phyloP scores from a whole-genome alignment of 2,888 invertebrate species.

The Torymus texanus region DNA sequence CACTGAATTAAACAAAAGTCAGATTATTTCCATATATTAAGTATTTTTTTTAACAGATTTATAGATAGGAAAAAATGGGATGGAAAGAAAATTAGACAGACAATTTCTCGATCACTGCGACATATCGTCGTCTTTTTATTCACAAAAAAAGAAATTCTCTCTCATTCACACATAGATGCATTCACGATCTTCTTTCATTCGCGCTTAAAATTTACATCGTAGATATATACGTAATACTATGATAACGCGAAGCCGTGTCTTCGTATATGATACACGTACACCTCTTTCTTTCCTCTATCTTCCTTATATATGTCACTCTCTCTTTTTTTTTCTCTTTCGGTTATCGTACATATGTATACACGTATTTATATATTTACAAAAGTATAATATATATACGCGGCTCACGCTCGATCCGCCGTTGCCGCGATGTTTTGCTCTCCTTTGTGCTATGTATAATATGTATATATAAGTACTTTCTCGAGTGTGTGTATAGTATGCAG shows the following conservation, averaged over 20 bases:
- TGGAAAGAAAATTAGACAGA: too few relatives aligned
- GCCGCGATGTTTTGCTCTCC: background rate
- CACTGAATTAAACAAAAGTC: too few relatives aligned
- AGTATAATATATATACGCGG: slow-evolving; percentile 5
- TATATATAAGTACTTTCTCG: slow-evolving; percentile 56
- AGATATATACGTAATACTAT: slow-evolving; percentile 46
- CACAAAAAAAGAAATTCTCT: slow-evolving; percentile 33
- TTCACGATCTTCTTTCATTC: background rate
- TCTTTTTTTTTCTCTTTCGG: background rate
- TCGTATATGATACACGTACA: too few relatives aligned
- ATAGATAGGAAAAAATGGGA: too few relatives aligned
- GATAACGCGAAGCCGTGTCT: slow-evolving; percentile 20
- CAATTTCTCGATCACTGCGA: too few relatives aligned
- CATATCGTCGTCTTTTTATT: slow-evolving; percentile 45
- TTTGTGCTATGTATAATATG: slow-evolving; percentile 49
- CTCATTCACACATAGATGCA: slow-evolving; percentile 2
- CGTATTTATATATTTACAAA: slow-evolving; percentile 49
- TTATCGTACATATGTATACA: slow-evolving; percentile 44
- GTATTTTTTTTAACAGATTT: too few relatives aligned
- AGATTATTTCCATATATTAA: too few relatives aligned
- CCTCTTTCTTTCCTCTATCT: slow-evolving; percentile 7
- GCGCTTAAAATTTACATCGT: slow-evolving; percentile 41
- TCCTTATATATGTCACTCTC: slow-evolving; percentile 30
- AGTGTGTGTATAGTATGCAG: slow-evolving; percentile 40
- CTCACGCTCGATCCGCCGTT: too few relatives aligned